Conservation (phyloP, 2,797 vertebrate genomes). For the Argentina silus region DNA sequence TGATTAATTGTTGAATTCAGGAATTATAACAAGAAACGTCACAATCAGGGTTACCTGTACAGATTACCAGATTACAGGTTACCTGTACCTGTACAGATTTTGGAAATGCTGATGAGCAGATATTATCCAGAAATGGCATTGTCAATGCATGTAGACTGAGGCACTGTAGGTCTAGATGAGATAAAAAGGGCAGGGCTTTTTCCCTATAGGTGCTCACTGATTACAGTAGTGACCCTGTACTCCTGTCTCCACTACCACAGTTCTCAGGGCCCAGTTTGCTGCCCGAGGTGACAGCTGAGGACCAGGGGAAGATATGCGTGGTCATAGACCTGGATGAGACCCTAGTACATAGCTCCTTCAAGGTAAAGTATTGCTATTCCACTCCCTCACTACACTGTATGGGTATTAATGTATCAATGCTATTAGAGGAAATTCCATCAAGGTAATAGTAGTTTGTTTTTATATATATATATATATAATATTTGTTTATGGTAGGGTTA, state of each 20-base stretch:
- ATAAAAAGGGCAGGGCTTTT: neutral
- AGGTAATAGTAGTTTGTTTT: neutral
- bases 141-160: neutral
- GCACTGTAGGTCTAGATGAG: neutral
- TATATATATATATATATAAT: neutral
- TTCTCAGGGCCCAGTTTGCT: conserved; percentile 81
- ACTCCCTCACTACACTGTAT: neutral
- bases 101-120: neutral
- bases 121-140: neutral
- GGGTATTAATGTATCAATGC: neutral
- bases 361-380: conserved; percentile 72
- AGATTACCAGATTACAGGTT: no score
- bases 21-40: no score
- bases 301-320: conserved; percentile 87
- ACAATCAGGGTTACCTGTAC: no score
- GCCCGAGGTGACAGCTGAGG: conserved; percentile 82
- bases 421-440: neutral
- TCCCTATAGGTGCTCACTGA: neutral
- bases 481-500: conserved; percentile 5
- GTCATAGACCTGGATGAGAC: conserved; percentile 92
- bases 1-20: no score
- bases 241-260: conserved; percentile 56
- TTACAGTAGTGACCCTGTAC: conserved; percentile 5
- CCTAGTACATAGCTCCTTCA: conserved; percentile 88
- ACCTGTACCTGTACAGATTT: no score